Conservation (phyloP, 2,888 invertebrate genomes). For the Bursaphelenchus okinawaensis region DNA sequence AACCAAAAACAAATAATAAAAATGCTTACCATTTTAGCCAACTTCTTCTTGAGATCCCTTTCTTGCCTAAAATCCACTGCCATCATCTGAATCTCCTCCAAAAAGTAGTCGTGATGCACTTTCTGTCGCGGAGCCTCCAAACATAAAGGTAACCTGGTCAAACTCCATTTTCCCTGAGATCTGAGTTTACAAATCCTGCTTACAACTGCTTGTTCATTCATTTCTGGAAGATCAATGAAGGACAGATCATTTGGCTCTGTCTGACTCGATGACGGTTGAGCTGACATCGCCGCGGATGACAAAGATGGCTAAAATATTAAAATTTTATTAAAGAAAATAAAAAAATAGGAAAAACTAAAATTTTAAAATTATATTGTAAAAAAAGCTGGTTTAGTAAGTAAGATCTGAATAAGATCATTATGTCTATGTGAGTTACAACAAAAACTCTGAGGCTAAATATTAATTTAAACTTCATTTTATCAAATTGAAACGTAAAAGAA, state of each 20-base stretch:
- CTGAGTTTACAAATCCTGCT: conserved; percentile 7
- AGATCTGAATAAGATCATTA: no score
- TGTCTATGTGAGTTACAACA: no score
- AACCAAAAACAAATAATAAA: conserved; percentile 5
- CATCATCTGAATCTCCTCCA: conserved; percentile 3
- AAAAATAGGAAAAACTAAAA: no score
- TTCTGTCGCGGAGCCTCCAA: conserved; percentile 10
- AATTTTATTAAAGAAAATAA: no score
- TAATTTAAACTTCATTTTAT: no score
- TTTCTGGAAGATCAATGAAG: background rate
- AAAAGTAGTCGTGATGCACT: conserved; percentile 4
- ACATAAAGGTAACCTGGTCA: conserved; percentile 15
- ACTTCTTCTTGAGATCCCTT: background rate
- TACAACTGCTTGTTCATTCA: background rate
- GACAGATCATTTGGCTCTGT: background rate
- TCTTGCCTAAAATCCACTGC: conserved; percentile 3
- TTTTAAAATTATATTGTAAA: no score
- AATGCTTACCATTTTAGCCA: conserved; percentile 7
- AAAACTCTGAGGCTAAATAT: no score
- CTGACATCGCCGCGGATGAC: background rate
- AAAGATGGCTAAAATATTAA: background rate
- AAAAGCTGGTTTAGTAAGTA: no score
- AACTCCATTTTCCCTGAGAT: conserved; percentile 26
- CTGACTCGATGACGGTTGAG: background rate
- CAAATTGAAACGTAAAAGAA: no score